These are phyloP conservation scores for Polypedilum pembai DNA, from an alignment of 1,140 invertebrate genomes.

Conservation along the genomic window DNA sequence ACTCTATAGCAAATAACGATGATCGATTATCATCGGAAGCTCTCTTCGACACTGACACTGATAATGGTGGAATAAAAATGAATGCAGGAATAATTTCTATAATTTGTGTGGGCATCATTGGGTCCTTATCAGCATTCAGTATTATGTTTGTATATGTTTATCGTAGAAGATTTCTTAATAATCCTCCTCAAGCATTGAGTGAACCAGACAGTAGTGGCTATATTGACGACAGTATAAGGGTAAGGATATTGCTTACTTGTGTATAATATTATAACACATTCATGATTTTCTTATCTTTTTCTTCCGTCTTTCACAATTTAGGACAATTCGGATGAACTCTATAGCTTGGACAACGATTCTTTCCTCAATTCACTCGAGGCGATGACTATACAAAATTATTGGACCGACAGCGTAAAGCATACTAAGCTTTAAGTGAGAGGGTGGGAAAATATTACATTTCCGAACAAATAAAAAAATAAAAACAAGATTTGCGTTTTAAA, in stretches of 20 bases:
- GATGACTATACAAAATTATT: slow-evolving; percentile 89
- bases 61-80: slow-evolving; percentile 37
- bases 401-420: slow-evolving; percentile 85
- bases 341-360: slow-evolving; percentile 84
- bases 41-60: slow-evolving; percentile 32
- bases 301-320: slow-evolving; percentile 43
- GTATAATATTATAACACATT: slow-evolving; percentile 29
- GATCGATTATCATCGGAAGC: slow-evolving; percentile 41
- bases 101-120: slow-evolving; percentile 58
- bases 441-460: background rate
- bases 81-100: slow-evolving; percentile 64
- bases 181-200: slow-evolving; percentile 72
- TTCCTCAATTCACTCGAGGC: slow-evolving; percentile 84
- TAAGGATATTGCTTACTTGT: slow-evolving; percentile 48
- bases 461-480: background rate
- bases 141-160: slow-evolving; percentile 56
- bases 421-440: slow-evolving; percentile 65
- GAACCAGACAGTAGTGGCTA: slow-evolving; percentile 82
- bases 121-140: slow-evolving; percentile 57
- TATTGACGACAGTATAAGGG: slow-evolving; percentile 79
- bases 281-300: slow-evolving; percentile 32
- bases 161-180: slow-evolving; percentile 65
- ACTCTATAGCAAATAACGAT: slow-evolving; percentile 35
- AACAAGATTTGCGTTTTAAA: slow-evolving; percentile 27
- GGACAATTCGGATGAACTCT: slow-evolving; percentile 89